A percentile compares a stretch with the other conserved stretches of the same genome.
These are phyloP conservation scores for Lordiphosa stackelbergi DNA, from an alignment of 1,140 invertebrate species.

Conservation along the genomic window DNA sequence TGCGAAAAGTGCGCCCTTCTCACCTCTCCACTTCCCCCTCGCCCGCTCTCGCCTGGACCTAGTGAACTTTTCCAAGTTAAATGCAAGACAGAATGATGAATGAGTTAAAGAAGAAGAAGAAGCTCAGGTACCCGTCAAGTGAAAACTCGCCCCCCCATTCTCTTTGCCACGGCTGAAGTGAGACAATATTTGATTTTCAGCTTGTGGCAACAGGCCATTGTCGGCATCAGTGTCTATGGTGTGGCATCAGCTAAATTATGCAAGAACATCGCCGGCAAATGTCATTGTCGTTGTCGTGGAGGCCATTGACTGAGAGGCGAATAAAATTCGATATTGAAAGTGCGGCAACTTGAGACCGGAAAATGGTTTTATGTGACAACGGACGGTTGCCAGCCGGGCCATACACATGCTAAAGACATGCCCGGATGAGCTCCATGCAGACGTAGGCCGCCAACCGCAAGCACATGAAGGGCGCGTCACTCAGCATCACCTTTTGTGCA, in stretches of 20 bases:
- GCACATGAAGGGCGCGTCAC: conserved; percentile 26
- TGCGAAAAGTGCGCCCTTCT: conserved; percentile 18
- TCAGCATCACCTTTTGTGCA: conserved; percentile 30
- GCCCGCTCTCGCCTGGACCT: conserved; percentile 5
- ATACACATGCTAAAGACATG: conserved; percentile 40
- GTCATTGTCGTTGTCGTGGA: conserved; percentile 14
- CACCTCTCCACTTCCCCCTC: too few species aligned
- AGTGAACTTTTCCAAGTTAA: conserved; percentile 57
- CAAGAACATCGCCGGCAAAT: conserved; percentile 36
- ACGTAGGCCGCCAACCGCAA: conserved; percentile 17
- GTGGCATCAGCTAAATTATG: conserved; percentile 36
- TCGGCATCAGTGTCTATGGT: not conserved
- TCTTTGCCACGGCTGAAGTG: not conserved
- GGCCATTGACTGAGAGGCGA: conserved; percentile 11
- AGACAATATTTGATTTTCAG: conserved; percentile 50
- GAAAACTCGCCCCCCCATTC: conserved; percentile 1
- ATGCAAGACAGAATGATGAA: conserved; percentile 65
- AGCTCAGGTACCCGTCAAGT: conserved; percentile 17
- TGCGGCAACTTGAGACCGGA: conserved; percentile 33
- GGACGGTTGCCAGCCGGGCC: not conserved
- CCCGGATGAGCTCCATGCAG: not conserved
- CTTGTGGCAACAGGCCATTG: conserved; percentile 12
- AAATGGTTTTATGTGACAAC: conserved; percentile 42
- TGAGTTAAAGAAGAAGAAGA: conserved; percentile 32
- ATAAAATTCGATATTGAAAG: conserved; percentile 58